Base-by-base conservation (phyloP, 1,140 invertebrate species). In the Cydia splendana region DNA sequence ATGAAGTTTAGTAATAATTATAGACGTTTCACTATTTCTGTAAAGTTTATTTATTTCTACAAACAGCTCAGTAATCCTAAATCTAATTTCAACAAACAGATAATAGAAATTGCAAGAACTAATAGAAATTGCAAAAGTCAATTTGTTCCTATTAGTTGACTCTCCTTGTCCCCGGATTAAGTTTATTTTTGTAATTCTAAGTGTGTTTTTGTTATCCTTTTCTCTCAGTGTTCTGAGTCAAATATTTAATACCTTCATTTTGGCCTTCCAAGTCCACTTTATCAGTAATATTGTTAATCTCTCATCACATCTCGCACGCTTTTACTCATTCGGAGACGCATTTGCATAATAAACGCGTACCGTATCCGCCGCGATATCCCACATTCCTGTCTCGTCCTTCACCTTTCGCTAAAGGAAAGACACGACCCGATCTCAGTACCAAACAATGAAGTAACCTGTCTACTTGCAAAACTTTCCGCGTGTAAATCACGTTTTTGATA, bases 341-440 rank as follows among this genome's bases (percentile, higher is more conserved):
- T 84, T 85, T 86, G 80, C 80, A 83, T 81, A 84, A 86, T 83
- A 84, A 86, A 81, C 78, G 75, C 51, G 76, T 77, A 78, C 76
- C 79, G 78, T 82, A 42, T 71, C 34, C 81, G 81, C 76, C 78
- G 75, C 75, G 78, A 84, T 84, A 87, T 84, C 77, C 82, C 76
- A 81, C 82, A 88, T 89, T 85, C 86, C 75, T 74, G 71, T 15
- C 38, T 67, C 78, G 87, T 88, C 89, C 89, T 91, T 91, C 88
- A 90, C 89, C 88, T 91, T 91, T 91, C 83, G 79, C 83, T 81
- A 84, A 86, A 90, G 83, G 85, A 87, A 88, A 91, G 88, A 86
- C 81, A 82, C 79, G 69, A 82, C 85, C 75, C 80, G 81, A 75
- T 82, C 84, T 82, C 86, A 85, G 34, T 86, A 84, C 86, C 83